Percentiles rank a stretch among this genome's conserved stretches.
Conservation (phyloP, 2,797 vertebrate genomes). For the Diplodus sargus region DNA sequence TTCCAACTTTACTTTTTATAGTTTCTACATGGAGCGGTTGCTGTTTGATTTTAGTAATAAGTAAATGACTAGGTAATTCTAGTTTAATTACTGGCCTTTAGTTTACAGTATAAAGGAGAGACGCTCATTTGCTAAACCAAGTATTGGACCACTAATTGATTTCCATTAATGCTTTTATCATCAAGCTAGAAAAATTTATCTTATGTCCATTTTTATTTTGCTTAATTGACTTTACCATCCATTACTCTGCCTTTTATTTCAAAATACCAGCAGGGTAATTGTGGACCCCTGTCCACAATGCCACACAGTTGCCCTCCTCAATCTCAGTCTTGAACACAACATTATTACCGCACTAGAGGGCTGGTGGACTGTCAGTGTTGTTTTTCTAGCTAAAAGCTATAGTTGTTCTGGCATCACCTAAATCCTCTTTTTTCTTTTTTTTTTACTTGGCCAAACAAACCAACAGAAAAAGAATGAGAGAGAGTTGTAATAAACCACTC, state of each 20-base stretch:
- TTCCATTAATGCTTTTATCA: neutral
- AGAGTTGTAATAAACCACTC: constrained; percentile 25
- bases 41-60: too few relatives aligned
- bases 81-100: too few relatives aligned
- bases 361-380: neutral
- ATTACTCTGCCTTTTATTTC: too few relatives aligned
- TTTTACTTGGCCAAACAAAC: constrained; percentile 16
- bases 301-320: neutral
- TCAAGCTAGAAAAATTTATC: neutral
- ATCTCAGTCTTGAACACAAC: neutral
- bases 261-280: too few relatives aligned
- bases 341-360: too few relatives aligned
- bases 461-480: constrained; percentile 2
- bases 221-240: too few relatives aligned
- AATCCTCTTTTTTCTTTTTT: neutral
- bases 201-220: neutral
- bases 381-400: neutral
- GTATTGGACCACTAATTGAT: neutral
- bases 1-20: too few relatives aligned
- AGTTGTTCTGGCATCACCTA: neutral
- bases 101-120: too few relatives aligned
- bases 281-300: too few relatives aligned
- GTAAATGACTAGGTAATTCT: too few relatives aligned
- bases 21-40: too few relatives aligned
- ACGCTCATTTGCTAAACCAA: too few relatives aligned